phyloP scores from a whole-genome alignment of 2,113 vertebrate species.

The Cariama cristata region DNA sequence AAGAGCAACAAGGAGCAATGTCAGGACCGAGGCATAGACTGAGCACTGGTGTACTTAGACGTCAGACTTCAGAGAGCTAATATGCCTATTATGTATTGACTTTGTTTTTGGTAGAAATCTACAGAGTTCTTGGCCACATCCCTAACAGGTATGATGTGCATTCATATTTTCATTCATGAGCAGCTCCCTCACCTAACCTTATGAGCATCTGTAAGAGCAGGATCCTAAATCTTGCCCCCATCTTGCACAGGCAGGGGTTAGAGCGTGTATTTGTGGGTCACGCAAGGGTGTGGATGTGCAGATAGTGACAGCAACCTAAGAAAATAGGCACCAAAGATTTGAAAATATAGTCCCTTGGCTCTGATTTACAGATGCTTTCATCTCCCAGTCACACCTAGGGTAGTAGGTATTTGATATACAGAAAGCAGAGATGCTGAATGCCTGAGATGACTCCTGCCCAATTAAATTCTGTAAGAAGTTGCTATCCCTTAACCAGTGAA shows the following conservation, averaged over 20 bases:
- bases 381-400: background rate
- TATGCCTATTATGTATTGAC: background rate
- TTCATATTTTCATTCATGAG: background rate
- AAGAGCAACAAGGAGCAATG: background rate
- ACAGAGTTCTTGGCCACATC: background rate
- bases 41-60: background rate
- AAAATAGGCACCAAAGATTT: background rate
- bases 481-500: background rate
- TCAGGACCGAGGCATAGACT: background rate
- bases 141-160: background rate
- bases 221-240: background rate
- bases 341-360: background rate
- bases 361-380: background rate
- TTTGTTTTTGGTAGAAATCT: background rate
- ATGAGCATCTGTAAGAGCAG: background rate
- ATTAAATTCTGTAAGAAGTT: background rate
- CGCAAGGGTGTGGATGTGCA: background rate
- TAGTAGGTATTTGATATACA: background rate
- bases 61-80: background rate
- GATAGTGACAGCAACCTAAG: background rate
- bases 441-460: background rate
- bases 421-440: background rate
- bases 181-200: background rate
- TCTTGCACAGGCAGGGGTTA: background rate
- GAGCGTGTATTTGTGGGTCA: background rate